A percentile compares a stretch with the other conserved stretches of the same genome.
Conservation (phyloP, 1,140 invertebrate genomes). For the Papilio polytes region DNA sequence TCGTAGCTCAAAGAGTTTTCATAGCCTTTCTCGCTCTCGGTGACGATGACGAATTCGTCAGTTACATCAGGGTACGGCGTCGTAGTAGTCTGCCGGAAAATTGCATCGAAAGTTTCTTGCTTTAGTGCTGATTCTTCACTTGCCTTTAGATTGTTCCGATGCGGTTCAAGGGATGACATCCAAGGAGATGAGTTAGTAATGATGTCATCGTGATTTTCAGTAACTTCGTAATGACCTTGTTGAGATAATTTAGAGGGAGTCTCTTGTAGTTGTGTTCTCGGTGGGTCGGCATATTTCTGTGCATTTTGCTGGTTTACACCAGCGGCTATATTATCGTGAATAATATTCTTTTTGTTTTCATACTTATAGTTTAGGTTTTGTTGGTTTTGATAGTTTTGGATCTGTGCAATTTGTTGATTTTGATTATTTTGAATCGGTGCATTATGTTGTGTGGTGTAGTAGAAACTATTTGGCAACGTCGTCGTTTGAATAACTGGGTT, state of each 20-base stretch:
- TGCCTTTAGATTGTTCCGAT: constrained; percentile 57
- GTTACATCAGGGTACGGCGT: constrained; percentile 58
- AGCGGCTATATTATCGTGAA: constrained; percentile 63
- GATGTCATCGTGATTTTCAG: constrained; percentile 71
- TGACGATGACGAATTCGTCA: constrained; percentile 75
- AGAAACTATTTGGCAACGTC: constrained; percentile 58
- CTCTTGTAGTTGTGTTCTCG: constrained; percentile 54
- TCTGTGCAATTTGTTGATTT: constrained; percentile 55
- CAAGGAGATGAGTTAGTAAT: constrained; percentile 66
- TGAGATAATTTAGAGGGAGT: constrained; percentile 53
- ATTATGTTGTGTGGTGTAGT: constrained; percentile 55
- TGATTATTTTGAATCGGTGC: constrained; percentile 41
- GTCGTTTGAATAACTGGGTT: constrained; percentile 70
- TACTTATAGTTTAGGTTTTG: constrained; percentile 58
- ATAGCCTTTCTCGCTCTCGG: constrained; percentile 71
- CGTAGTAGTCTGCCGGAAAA: constrained; percentile 54
- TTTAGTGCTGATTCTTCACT: constrained; percentile 61
- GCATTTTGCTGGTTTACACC: constrained; percentile 67
- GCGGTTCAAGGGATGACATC: constrained; percentile 58
- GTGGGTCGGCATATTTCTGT: constrained; percentile 63
- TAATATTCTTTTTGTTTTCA: constrained; percentile 65
- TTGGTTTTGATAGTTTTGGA: constrained; percentile 61
- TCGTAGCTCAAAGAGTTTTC: constrained; percentile 71
- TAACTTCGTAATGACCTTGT: constrained; percentile 76
- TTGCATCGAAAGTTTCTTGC: constrained; percentile 51